Evolutionary conservation across 1,140 invertebrate species (phyloP).

Genomic region (Calliphora vicina): DNA sequence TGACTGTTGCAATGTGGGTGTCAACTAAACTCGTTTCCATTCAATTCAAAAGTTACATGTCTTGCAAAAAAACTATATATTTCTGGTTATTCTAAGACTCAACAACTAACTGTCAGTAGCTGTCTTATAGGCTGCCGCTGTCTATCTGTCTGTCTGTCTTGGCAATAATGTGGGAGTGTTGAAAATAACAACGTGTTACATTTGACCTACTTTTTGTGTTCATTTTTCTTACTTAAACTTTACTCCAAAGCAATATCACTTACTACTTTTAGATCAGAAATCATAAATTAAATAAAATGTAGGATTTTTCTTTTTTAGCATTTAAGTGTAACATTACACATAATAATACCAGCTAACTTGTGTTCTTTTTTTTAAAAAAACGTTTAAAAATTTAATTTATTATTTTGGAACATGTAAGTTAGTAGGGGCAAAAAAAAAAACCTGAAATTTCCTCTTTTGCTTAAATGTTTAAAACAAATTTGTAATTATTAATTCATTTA

Average conservation of each 20-base stretch:
- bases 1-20: not conserved
- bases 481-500: not conserved
- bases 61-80: not conserved
- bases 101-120: not conserved
- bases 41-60: too few species aligned
- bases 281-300: too few species aligned
- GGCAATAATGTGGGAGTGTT: conserved; percentile 19
- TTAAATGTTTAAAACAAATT: not conserved
- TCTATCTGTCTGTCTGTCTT: not conserved
- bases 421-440: not conserved
- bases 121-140: not conserved
- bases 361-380: too few species aligned
- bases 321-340: too few species aligned
- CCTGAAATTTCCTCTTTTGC: not conserved
- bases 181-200: conserved; percentile 27
- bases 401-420: too few species aligned
- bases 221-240: too few species aligned
- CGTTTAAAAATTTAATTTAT: too few species aligned
- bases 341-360: too few species aligned
- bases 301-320: too few species aligned
- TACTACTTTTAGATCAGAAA: too few species aligned
- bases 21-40: not conserved
- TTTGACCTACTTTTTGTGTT: conserved; percentile 13
- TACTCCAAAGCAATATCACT: too few species aligned
- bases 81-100: not conserved